Percentiles rank a stretch among this genome's conserved stretches.
Evolutionary conservation across 1,140 invertebrate genomes (phyloP).

Genomic region (Archivesica marissinica): DNA sequence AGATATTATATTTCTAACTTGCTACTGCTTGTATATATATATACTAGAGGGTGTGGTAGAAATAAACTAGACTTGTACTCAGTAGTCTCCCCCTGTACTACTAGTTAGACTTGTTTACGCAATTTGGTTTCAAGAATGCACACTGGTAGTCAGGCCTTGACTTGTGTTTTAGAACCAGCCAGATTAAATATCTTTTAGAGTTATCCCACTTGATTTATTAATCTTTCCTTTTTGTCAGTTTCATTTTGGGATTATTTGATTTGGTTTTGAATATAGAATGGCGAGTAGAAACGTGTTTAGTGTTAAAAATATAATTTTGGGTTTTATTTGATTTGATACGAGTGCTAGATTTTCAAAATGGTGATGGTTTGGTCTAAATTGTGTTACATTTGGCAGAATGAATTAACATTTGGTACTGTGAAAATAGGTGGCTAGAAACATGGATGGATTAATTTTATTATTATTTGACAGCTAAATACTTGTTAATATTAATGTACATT

Average conservation of each 20-base stretch:
- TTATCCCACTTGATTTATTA: neutral
- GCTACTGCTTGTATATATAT: conserved; percentile 16
- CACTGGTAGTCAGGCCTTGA: conserved; percentile 60
- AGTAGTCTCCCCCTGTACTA: conserved; percentile 10
- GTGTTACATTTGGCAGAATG: no score
- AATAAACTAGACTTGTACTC: conserved; percentile 16
- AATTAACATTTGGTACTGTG: no score
- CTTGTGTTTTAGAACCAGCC: neutral
- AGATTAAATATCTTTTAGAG: neutral
- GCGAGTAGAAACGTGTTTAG: no score
- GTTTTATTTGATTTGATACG: no score
- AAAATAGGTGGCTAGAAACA: no score
- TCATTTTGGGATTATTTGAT: neutral
- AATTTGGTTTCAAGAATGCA: conserved; percentile 39
- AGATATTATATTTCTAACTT: conserved; percentile 3
- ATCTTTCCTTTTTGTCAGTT: neutral
- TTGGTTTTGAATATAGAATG: no score
- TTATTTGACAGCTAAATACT: no score
- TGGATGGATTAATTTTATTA: no score
- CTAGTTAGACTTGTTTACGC: conserved; percentile 39
- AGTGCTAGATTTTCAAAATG: no score
- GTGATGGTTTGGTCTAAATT: no score
- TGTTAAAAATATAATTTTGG: no score
- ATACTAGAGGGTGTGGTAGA: conserved; percentile 18
- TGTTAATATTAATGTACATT: no score